Percentiles rank a stretch among this genome's conserved stretches.
Evolutionary conservation across 2,113 vertebrate species (phyloP).

Genomic region (Rhineura floridana): DNA sequence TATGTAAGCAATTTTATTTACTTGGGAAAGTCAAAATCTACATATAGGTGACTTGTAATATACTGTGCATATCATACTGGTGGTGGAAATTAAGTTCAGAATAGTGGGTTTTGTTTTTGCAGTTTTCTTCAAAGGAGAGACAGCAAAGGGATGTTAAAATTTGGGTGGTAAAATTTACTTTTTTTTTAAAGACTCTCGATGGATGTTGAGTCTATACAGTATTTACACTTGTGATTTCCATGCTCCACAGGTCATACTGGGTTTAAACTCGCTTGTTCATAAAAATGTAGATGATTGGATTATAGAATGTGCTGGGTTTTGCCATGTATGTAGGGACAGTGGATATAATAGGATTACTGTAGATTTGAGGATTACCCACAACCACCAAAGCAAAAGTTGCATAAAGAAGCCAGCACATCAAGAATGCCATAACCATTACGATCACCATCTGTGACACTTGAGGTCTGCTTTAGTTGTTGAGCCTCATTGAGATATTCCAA

Average conservation of each 20-base stretch:
- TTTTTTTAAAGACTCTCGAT: background rate
- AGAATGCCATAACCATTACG: conserved; percentile 71
- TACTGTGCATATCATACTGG: background rate
- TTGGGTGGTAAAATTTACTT: background rate
- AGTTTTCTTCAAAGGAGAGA: background rate
- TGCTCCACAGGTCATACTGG: background rate
- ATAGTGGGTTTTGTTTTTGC: background rate
- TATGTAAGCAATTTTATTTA: background rate
- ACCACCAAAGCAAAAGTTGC: conserved; percentile 66
- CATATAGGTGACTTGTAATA: background rate
- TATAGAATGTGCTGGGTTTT: conserved; percentile 76
- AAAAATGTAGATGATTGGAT: conserved; percentile 75
- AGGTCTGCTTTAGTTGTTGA: conserved; percentile 69
- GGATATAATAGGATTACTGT: conserved; percentile 63
- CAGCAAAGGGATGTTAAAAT: background rate
- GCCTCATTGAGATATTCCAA: conserved; percentile 63
- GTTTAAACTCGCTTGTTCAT: conserved; percentile 68
- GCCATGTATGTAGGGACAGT: conserved; percentile 72
- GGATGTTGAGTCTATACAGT: background rate
- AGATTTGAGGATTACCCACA: conserved; percentile 59
- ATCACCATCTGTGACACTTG: conserved; percentile 67
- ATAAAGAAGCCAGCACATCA: conserved; percentile 75
- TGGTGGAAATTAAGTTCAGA: background rate
- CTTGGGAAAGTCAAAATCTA: background rate
- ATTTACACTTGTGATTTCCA: conserved; percentile 1